These are phyloP conservation scores for Ormyrus rosae DNA, from an alignment of 2,888 invertebrate genomes.

Conservation along the genomic window DNA sequence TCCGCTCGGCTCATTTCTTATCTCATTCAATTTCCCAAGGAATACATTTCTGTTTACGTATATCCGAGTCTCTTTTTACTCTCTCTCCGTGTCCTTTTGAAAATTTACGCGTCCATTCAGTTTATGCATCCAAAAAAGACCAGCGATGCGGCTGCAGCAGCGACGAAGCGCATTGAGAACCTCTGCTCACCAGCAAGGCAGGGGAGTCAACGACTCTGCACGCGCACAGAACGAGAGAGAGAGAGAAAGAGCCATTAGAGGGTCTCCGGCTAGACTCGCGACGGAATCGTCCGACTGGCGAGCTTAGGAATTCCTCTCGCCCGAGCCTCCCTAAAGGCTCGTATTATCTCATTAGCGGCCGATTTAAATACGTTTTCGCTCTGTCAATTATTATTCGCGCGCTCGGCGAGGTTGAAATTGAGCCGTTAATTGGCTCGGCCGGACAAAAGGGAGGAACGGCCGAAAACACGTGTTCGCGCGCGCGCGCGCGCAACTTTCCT, in stretches of 20 bases:
- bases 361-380: not conserved
- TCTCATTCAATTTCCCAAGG: too few species aligned
- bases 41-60: too few species aligned
- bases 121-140: not conserved
- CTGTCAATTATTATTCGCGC: constrained; percentile 2
- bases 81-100: too few species aligned
- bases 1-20: too few species aligned
- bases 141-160: not conserved
- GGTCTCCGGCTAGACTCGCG: too few species aligned
- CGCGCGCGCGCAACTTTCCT: constrained; percentile 21
- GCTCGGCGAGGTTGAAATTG: constrained; percentile 3
- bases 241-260: not conserved
- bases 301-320: constrained; percentile 31
- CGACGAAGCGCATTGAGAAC: constrained; percentile 54
- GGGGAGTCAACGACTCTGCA: constrained; percentile 61
- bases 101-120: too few species aligned
- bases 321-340: not conserved
- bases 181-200: constrained; percentile 49
- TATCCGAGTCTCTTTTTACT: too few species aligned
- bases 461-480: not conserved
- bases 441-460: not conserved
- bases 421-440: constrained; percentile 25
- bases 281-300: not conserved
- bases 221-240: not conserved
- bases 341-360: constrained; percentile 16